Evolutionary conservation across 2,797 vertebrate genomes (phyloP).

Genomic region (Danio aesculapii): DNA sequence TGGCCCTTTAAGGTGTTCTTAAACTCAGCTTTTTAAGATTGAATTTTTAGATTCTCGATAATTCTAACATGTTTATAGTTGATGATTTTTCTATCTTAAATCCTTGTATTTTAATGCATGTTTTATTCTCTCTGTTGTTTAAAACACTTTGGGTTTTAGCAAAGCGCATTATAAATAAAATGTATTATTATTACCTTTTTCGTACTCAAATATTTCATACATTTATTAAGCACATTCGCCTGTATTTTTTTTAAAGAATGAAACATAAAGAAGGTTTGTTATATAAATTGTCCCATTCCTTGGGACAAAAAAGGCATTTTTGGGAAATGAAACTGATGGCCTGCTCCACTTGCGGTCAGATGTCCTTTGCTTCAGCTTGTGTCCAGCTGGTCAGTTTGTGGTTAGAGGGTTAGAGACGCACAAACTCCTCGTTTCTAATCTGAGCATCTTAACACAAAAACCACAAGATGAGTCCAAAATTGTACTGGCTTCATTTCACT

Average conservation of each 20-base stretch:
- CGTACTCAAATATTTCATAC: too few species aligned
- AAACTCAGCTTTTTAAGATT: too few species aligned
- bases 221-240: not conserved
- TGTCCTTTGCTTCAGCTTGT: slow-evolving; percentile 38
- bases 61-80: too few species aligned
- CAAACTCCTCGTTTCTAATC: slow-evolving; percentile 9
- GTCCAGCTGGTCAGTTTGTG: slow-evolving; percentile 56
- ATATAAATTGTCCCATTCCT: slow-evolving; percentile 43
- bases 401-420: slow-evolving; percentile 52
- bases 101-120: too few species aligned
- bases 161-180: too few species aligned
- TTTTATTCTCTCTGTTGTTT: too few species aligned
- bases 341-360: slow-evolving; percentile 45
- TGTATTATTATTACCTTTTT: too few species aligned
- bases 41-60: too few species aligned
- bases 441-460: slow-evolving; percentile 33
- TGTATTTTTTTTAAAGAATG: not conserved
- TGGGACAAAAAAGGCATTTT: slow-evolving; percentile 35
- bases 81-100: too few species aligned
- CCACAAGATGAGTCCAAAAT: slow-evolving; percentile 45
- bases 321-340: slow-evolving; percentile 48
- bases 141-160: too few species aligned
- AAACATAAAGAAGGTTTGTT: not conserved
- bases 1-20: too few species aligned
- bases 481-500: slow-evolving; percentile 52